These are phyloP conservation scores for Cryptocephalus primarius DNA, from an alignment of 2,888 invertebrate species.

Conservation along the genomic window DNA sequence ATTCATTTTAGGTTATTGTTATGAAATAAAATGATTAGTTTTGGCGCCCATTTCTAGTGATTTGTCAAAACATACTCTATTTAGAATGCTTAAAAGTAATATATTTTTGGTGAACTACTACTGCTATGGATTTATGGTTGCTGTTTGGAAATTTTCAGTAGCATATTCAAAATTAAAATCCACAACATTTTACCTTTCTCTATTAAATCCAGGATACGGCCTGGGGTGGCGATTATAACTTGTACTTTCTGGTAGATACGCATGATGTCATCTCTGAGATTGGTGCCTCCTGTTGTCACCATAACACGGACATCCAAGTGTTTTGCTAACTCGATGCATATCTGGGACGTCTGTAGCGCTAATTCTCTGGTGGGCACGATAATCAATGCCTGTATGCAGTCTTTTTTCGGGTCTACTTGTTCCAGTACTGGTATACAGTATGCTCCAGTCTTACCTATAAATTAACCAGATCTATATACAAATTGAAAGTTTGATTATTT, in stretches of 20 bases:
- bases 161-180: conserved; percentile 38
- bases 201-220: conserved; percentile 98
- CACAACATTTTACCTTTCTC: conserved; percentile 58
- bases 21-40: too few species aligned
- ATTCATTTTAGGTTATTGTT: too few species aligned
- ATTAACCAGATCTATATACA: background rate
- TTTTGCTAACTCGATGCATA: conserved; percentile 97
- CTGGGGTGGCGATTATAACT: conserved; percentile 98
- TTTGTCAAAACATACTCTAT: too few species aligned
- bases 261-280: conserved; percentile 97
- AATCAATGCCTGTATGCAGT: conserved; percentile 93
- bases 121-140: too few species aligned
- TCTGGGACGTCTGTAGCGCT: conserved; percentile 98
- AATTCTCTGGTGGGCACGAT: conserved; percentile 98
- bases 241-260: conserved; percentile 99
- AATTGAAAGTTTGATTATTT: background rate
- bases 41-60: too few species aligned
- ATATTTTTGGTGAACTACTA: too few species aligned
- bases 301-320: conserved; percentile 95
- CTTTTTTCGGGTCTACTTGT: conserved; percentile 81
- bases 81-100: too few species aligned
- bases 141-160: background rate
- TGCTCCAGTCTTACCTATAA: conserved; percentile 82
- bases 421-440: conserved; percentile 98
- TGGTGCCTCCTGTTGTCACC: conserved; percentile 99